phyloP scores from a whole-genome alignment of 2,888 invertebrate species.

The Linnaemya tessellans region DNA sequence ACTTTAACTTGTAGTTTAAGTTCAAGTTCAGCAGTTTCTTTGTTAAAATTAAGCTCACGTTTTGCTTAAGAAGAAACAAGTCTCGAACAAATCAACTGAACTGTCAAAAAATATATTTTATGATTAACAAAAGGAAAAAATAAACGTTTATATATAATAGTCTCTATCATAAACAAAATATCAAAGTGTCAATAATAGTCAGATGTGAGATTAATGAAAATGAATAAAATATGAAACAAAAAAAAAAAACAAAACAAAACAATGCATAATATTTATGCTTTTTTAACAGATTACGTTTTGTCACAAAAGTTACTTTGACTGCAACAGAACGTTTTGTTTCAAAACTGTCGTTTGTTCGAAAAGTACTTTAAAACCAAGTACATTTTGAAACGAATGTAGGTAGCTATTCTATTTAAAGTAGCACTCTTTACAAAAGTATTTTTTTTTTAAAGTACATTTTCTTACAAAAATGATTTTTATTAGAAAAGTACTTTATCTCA shows the following conservation, averaged over 20 bases:
- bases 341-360: no score
- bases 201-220: slow-evolving; percentile 8
- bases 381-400: no score
- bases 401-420: no score
- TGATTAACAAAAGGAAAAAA: slow-evolving; percentile 35
- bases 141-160: slow-evolving; percentile 2
- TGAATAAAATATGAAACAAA: background rate
- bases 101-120: slow-evolving; percentile 68
- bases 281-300: background rate
- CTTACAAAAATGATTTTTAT: background rate
- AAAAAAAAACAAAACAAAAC: background rate
- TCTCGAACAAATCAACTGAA: slow-evolving; percentile 53
- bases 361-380: no score
- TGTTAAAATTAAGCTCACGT: slow-evolving; percentile 67
- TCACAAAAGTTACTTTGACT: background rate
- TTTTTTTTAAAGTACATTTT: background rate
- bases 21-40: slow-evolving; percentile 68
- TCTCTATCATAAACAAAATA: slow-evolving; percentile 65
- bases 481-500: background rate
- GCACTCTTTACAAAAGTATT: background rate
- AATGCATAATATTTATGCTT: no score
- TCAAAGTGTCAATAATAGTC: slow-evolving; percentile 60
- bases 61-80: slow-evolving; percentile 21
- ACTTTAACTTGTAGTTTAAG: slow-evolving; percentile 57
- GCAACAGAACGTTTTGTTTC: no score